Evolutionary conservation across 1,140 invertebrate genomes (phyloP).

Genomic region (Anthonomus grandis): DNA sequence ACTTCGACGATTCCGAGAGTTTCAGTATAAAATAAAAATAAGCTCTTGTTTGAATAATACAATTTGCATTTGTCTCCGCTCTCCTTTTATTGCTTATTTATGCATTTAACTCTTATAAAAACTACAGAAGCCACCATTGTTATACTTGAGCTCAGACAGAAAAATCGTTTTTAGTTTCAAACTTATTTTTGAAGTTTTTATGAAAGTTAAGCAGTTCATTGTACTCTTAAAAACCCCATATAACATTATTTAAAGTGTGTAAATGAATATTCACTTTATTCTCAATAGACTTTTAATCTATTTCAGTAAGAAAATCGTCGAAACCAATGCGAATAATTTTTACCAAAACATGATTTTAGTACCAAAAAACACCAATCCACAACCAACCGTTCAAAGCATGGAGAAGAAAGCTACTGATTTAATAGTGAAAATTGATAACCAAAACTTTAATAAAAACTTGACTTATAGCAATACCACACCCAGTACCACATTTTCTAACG

Average conservation of each 20-base stretch:
- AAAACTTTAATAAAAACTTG: slow-evolving; percentile 30
- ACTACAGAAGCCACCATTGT: no score
- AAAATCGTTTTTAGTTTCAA: no score
- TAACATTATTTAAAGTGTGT: background rate
- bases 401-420: slow-evolving; percentile 40
- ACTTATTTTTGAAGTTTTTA: no score
- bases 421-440: slow-evolving; percentile 45
- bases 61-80: no score
- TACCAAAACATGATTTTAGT: slow-evolving; percentile 40
- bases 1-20: no score
- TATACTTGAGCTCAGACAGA: no score
- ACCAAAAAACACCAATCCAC: slow-evolving; percentile 20
- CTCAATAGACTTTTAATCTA: slow-evolving; percentile 11
- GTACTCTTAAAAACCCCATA: no score
- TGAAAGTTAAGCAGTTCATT: no score
- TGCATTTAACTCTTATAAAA: no score
- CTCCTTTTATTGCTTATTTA: no score
- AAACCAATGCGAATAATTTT: slow-evolving; percentile 32
- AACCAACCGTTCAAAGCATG: slow-evolving; percentile 16
- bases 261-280: background rate
- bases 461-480: slow-evolving; percentile 30
- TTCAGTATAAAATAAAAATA: no score
- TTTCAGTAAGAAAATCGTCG: slow-evolving; percentile 30
- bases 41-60: no score
- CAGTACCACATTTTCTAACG: slow-evolving; percentile 45